A percentile compares a stretch with the other conserved stretches of the same genome.
Evolutionary conservation across 2,797 vertebrate species (phyloP).

Genomic region (Melanotaenia parkinsoni): DNA sequence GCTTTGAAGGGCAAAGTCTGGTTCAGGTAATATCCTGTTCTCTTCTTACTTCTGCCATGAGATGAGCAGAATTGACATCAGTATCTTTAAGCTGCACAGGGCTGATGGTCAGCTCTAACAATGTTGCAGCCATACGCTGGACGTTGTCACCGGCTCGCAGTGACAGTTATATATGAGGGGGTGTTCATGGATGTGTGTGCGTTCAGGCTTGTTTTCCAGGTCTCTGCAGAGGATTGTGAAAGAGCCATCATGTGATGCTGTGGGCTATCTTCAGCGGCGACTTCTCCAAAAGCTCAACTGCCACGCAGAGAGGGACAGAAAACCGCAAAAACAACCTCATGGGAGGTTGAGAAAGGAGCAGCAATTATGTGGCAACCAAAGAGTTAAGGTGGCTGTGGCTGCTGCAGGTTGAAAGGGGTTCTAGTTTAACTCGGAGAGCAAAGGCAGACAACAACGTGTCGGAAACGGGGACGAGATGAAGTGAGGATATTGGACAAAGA

Average conservation of each 20-base stretch:
- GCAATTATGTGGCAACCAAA: constrained; percentile 73
- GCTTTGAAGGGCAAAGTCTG: constrained; percentile 39
- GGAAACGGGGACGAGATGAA: neutral
- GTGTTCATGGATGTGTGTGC: constrained; percentile 3
- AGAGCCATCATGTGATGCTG: constrained; percentile 74
- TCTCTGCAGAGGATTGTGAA: constrained; percentile 61
- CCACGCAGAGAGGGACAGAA: constrained; percentile 34
- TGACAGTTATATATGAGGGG: constrained; percentile 12
- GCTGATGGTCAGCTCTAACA: constrained; percentile 12
- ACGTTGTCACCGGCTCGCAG: constrained; percentile 35
- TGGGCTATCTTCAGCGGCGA: constrained; percentile 73
- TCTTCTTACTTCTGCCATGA: constrained; percentile 27
- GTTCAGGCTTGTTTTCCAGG: constrained; percentile 67
- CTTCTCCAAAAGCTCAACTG: constrained; percentile 82
- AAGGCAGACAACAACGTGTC: neutral
- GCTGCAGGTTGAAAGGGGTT: constrained; percentile 16
- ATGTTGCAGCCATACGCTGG: constrained; percentile 49
- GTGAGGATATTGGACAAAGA: constrained; percentile 25
- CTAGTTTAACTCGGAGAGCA: constrained; percentile 27
- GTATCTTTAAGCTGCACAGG: neutral
- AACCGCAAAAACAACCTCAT: constrained; percentile 62
- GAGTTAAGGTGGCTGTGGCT: constrained; percentile 53
- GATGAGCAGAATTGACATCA: constrained; percentile 2
- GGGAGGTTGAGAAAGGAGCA: constrained; percentile 69
- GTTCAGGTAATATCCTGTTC: constrained; percentile 29